Conservation (phyloP, 1,140 invertebrate genomes). For the Hyles euphorbiae region DNA sequence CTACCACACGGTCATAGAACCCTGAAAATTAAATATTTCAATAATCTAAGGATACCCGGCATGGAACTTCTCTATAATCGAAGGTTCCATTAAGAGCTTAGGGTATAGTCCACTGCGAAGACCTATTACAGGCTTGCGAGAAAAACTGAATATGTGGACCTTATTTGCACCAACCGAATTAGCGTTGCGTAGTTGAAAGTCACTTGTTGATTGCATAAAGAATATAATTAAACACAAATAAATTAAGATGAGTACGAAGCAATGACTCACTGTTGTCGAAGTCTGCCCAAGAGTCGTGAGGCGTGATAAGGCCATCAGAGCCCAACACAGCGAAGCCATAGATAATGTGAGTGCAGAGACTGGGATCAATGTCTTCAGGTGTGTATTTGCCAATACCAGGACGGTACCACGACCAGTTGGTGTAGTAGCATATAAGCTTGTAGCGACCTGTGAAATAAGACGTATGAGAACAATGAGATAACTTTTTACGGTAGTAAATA, state of each 20-base stretch:
- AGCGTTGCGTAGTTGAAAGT: no score
- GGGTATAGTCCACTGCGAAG: no score
- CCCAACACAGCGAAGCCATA: conserved; percentile 94
- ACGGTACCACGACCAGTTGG: conserved; percentile 96
- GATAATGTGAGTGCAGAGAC: conserved; percentile 92
- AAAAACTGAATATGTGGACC: no score
- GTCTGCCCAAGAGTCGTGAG: conserved; percentile 93
- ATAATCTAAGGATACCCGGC: no score
- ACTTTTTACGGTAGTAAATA: neutral
- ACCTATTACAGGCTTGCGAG: no score
- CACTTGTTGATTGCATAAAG: no score
- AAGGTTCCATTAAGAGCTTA: no score
- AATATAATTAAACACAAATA: neutral
- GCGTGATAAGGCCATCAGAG: conserved; percentile 85
- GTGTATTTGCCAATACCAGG: conserved; percentile 86
- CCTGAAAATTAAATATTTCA: conserved; percentile 66
- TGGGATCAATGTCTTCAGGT: conserved; percentile 90
- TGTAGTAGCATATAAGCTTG: conserved; percentile 93
- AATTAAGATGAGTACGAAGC: neutral
- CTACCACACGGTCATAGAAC: conserved; percentile 89
- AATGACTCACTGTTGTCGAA: conserved; percentile 84
- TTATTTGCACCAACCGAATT: no score
- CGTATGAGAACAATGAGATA: conserved; percentile 7
- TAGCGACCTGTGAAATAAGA: conserved; percentile 67
- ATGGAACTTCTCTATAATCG: no score